A percentile compares a stretch with the other conserved stretches of the same genome.
Evolutionary conservation across 2,888 invertebrate species (phyloP).

Genomic region (Synergus itoensis): DNA sequence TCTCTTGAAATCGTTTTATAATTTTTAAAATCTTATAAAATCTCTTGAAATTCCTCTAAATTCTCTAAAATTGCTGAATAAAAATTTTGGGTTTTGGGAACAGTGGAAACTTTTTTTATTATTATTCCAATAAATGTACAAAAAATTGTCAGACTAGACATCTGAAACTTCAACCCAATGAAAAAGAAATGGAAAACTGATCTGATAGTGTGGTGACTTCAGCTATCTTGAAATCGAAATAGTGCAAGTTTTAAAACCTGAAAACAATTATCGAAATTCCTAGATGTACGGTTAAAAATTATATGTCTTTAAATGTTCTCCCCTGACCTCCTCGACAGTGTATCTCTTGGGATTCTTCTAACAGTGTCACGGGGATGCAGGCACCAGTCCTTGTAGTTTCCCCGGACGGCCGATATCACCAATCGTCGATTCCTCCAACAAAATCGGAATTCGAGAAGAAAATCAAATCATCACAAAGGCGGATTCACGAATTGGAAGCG

Average conservation of each 20-base stretch:
- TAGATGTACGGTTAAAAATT: constrained; percentile 35
- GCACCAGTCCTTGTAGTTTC: constrained; percentile 66
- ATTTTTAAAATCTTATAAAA: too few species aligned
- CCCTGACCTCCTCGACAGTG: constrained; percentile 71
- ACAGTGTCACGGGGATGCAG: constrained; percentile 77
- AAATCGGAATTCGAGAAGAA: constrained; percentile 36
- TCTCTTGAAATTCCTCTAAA: too few species aligned
- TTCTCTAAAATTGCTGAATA: too few species aligned
- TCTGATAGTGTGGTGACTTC: constrained; percentile 14
- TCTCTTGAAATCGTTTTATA: too few species aligned
- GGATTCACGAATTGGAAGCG: constrained; percentile 8
- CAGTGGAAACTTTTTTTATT: too few species aligned
- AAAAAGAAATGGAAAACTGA: background rate
- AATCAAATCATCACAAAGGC: constrained; percentile 42
- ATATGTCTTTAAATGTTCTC: constrained; percentile 58
- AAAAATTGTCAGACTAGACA: too few species aligned
- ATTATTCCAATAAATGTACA: too few species aligned
- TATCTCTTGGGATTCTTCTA: constrained; percentile 75
- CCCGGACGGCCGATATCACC: constrained; percentile 52
- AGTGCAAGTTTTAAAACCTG: background rate
- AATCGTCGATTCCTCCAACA: constrained; percentile 47
- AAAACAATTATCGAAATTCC: constrained; percentile 44
- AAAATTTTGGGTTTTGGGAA: too few species aligned
- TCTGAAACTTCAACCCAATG: too few species aligned
- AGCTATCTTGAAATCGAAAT: constrained; percentile 16